Evolutionary conservation across 2,797 vertebrate species (phyloP), one percentile per base, ranked within the genome.

Genomic region (Sylvilagus floridanus): DNA sequence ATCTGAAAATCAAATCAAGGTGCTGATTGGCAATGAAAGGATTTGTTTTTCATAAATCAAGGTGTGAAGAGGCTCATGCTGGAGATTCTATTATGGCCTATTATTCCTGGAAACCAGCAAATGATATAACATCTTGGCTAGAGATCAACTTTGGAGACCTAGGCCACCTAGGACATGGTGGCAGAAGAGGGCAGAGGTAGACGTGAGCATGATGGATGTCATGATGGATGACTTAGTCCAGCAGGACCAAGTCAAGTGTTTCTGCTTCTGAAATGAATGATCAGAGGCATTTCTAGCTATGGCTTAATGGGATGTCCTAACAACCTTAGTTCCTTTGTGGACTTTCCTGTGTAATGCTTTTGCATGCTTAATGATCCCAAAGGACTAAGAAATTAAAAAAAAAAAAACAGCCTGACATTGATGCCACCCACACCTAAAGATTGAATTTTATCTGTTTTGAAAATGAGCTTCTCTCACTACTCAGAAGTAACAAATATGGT

Each of bases 101-200:
- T 97, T 99, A 99, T 98, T 99, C 99, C 98, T 99, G 99, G 97
- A 99, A 99, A 98, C 99, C 99, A 10, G 99, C 99, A 96, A 99
- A 99, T 32, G 99, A 99, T 98, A 99, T 99, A 98, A 99, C 99
- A 21, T 99, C 99, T 97, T 99, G 99, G 98, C 98, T 99, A 98
- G 99, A 99, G 98, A 99, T 99, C 97, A 99, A 99, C 98, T 99
- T 99, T 17, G 99, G 99, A 98, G 99, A 99, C 98, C 98, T 99
- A 30, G 99, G 99, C 78, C 99, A 99, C 96, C 99, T 99, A 1
- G 99, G 99, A 0, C 99, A 99, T 22, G 99, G 99, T 22, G 99
- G 99, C 72, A 98, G 99, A 94, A 99, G 99, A 84, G 98, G 98
- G 71, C 95, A 42, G 98, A 90, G 98, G 98, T 24, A 98, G 98